Evolutionary conservation across 2,797 vertebrate genomes (phyloP).

Genomic region (Pantherophis vulpinus): DNA sequence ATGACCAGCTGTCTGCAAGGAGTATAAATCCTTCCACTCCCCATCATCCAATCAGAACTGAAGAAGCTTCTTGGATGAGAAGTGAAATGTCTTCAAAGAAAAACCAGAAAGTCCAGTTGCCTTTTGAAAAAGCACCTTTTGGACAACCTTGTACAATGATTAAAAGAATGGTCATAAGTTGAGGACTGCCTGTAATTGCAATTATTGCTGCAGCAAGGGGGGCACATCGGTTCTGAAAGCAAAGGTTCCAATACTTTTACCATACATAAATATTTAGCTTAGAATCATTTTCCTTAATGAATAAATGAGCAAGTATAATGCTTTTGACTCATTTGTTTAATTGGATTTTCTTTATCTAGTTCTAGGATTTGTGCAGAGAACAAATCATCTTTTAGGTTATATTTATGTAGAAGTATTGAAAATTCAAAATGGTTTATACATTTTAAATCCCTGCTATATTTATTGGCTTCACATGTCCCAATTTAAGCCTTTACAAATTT

Average conservation of each 20-base stretch:
- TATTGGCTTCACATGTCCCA: background rate
- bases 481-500: background rate
- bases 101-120: no score
- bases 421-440: background rate
- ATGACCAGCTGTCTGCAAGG: no score
- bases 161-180: background rate
- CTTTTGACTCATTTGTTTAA: background rate
- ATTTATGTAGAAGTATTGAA: background rate
- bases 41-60: no score
- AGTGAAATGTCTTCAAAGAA: no score
- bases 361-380: background rate
- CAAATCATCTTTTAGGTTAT: background rate
- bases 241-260: background rate
- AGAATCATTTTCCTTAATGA: background rate
- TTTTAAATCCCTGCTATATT: background rate
- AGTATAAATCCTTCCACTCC: no score
- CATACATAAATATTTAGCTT: background rate
- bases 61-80: no score
- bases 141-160: background rate
- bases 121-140: no score
- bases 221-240: background rate
- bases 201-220: background rate
- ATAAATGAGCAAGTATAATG: background rate
- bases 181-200: background rate
- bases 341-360: background rate